Conservation (phyloP, 1,140 invertebrate genomes). For the Octopus sinensis region DNA sequence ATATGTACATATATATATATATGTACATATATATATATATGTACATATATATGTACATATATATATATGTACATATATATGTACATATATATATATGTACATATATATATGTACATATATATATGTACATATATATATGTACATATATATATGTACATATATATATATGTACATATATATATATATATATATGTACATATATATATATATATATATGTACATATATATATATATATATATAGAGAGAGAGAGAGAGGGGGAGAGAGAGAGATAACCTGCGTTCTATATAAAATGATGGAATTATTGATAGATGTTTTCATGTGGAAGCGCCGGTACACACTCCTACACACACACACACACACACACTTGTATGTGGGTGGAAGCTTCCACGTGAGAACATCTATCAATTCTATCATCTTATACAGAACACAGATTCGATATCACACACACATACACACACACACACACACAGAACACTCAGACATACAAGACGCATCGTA, state of each 20-base stretch:
- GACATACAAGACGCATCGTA: too few relatives aligned
- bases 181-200: not conserved
- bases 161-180: not conserved
- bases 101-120: not conserved
- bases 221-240: not conserved
- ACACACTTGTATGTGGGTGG: too few relatives aligned
- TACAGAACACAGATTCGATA: too few relatives aligned
- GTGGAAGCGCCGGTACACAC: too few relatives aligned
- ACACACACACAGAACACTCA: too few relatives aligned
- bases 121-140: not conserved
- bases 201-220: not conserved
- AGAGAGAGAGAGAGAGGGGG: slow-evolving; percentile 21
- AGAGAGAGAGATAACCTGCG: slow-evolving; percentile 19
- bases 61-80: not conserved
- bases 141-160: not conserved
- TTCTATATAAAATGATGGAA: too few relatives aligned
- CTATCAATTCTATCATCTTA: too few relatives aligned
- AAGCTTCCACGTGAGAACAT: too few relatives aligned
- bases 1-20: not conserved
- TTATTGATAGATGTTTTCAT: too few relatives aligned
- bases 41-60: not conserved
- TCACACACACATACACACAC: too few relatives aligned
- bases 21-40: not conserved
- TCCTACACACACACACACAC: too few relatives aligned
- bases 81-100: not conserved